phyloP scores from a whole-genome alignment of 2,888 invertebrate genomes.

The Spodoptera picta region DNA sequence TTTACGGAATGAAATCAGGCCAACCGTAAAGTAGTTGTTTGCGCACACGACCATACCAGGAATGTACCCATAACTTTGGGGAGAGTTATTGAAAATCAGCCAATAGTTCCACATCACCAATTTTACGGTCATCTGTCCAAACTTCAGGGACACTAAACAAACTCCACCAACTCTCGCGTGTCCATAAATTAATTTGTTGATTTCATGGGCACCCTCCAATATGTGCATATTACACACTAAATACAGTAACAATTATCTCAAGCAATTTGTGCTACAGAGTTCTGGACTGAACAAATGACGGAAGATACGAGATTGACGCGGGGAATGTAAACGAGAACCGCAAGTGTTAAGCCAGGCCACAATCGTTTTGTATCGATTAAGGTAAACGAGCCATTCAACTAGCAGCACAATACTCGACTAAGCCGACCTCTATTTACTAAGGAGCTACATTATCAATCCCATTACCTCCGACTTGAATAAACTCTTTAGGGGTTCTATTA shows the following conservation, averaged over 20 bases:
- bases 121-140: constrained; percentile 39
- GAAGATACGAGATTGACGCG: background rate
- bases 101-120: constrained; percentile 46
- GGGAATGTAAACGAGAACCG: background rate
- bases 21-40: constrained; percentile 59
- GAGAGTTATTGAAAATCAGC: constrained; percentile 53
- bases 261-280: background rate
- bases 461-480: constrained; percentile 36
- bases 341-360: constrained; percentile 33
- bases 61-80: constrained; percentile 47
- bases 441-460: constrained; percentile 41
- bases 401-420: constrained; percentile 23
- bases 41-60: constrained; percentile 46
- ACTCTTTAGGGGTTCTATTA: constrained; percentile 31
- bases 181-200: constrained; percentile 4
- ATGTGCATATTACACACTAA: background rate
- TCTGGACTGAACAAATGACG: constrained; percentile 2
- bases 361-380: constrained; percentile 42
- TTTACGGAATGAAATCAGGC: constrained; percentile 68
- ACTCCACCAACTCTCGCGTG: constrained; percentile 3
- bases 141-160: constrained; percentile 24
- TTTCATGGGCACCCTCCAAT: background rate
- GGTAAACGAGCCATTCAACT: constrained; percentile 33
- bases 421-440: constrained; percentile 37
- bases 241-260: background rate